A percentile compares a stretch with the other conserved stretches of the same genome.
Evolutionary conservation across 1,140 invertebrate genomes (phyloP).

Genomic region (Atta colombica): DNA sequence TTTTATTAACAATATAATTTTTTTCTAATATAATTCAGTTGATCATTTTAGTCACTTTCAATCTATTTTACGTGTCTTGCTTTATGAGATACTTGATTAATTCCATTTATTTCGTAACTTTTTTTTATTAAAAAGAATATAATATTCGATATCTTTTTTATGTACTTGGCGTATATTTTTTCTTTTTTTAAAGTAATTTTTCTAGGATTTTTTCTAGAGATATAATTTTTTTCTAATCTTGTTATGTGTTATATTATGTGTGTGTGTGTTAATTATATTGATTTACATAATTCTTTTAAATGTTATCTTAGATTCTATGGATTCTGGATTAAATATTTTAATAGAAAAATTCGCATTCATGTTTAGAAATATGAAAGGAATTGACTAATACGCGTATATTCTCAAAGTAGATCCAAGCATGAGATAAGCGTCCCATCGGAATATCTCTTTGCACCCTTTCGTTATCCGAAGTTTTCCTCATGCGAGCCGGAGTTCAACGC

Average conservation of each 20-base stretch:
- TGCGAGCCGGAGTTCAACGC: conserved; percentile 71
- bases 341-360: not conserved
- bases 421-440: conserved; percentile 15
- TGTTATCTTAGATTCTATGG: not conserved
- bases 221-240: not conserved
- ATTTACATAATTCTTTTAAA: not conserved
- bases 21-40: too few relatives aligned
- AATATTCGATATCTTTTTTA: too few relatives aligned
- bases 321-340: not conserved
- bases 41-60: too few relatives aligned
- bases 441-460: not conserved
- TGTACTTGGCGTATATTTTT: too few relatives aligned
- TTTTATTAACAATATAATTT: too few relatives aligned
- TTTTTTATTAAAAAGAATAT: too few relatives aligned
- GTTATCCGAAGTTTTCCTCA: conserved; percentile 57
- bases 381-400: not conserved
- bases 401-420: conserved; percentile 14
- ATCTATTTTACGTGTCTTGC: too few relatives aligned
- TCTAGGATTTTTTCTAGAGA: too few relatives aligned
- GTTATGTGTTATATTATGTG: not conserved
- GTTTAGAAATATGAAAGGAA: conserved; percentile 11
- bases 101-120: too few relatives aligned
- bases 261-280: not conserved
- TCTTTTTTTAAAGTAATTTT: not conserved
- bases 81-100: too few relatives aligned